A percentile compares a stretch with the other conserved stretches of the same genome.
phyloP scores from a whole-genome alignment of 35 echinoderm and acorn worm genomes.

The Acanthaster planci region DNA sequence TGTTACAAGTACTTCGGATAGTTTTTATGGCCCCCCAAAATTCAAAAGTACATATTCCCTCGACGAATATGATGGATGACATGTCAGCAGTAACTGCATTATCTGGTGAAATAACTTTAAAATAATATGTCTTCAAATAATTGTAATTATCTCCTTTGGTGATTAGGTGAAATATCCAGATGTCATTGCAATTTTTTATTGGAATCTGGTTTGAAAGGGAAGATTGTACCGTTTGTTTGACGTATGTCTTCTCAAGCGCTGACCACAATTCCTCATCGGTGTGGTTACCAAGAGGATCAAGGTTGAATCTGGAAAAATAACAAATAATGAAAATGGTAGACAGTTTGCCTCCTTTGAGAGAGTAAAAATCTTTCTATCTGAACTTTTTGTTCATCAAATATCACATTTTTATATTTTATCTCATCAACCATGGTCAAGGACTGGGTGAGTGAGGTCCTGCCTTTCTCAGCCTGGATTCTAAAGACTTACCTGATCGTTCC shows the following conservation, averaged over 20 bases:
- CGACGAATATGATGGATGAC: too few species aligned
- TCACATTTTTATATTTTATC: background rate
- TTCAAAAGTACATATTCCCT: too few species aligned
- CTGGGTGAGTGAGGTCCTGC: background rate
- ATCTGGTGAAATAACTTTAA: too few species aligned
- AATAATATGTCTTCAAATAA: too few species aligned
- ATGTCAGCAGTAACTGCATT: too few species aligned
- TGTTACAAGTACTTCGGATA: too few species aligned
- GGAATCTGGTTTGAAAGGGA: too few species aligned
- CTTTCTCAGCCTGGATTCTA: background rate
- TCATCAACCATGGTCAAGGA: background rate
- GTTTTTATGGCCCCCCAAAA: too few species aligned
- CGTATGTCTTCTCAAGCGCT: constrained; percentile 73
- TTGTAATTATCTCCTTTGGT: too few species aligned
- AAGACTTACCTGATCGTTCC: constrained; percentile 70
- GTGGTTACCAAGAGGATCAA: constrained; percentile 75
- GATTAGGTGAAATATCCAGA: too few species aligned
- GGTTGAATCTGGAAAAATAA: constrained; percentile 70
- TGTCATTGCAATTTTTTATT: too few species aligned
- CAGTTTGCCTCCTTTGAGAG: background rate
- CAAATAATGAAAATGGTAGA: background rate
- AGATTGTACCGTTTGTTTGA: constrained; percentile 78
- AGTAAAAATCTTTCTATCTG: background rate
- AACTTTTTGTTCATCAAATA: background rate
- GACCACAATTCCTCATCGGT: constrained; percentile 73